Evolutionary conservation across 2,113 vertebrate genomes (phyloP).

Genomic region (Clupea harengus): DNA sequence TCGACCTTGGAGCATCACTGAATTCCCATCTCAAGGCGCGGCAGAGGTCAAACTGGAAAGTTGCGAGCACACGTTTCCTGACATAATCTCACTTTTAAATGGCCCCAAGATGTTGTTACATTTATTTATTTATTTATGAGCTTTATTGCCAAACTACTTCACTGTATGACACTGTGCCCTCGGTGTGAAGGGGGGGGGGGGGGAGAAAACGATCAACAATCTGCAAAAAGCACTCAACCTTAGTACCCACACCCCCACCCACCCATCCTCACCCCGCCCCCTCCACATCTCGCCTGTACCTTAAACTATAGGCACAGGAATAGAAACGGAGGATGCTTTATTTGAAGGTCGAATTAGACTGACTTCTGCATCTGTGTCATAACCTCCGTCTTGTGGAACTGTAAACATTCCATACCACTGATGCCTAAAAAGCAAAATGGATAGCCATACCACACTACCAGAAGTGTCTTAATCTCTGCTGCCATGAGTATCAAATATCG

Average conservation of each 20-base stretch:
- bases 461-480: constrained; percentile 25
- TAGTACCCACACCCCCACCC: too few species aligned
- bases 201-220: background rate
- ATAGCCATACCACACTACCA: constrained; percentile 49
- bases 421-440: constrained; percentile 20
- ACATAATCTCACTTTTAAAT: background rate
- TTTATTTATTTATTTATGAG: background rate
- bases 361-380: constrained; percentile 35
- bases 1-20: background rate
- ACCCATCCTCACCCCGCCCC: background rate
- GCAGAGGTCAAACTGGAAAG: constrained; percentile 3
- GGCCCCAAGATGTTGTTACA: background rate
- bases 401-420: constrained; percentile 35
- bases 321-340: background rate
- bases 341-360: constrained; percentile 42
- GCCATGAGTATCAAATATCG: constrained; percentile 67
- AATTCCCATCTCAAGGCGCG: background rate
- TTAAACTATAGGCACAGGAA: background rate
- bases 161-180: background rate
- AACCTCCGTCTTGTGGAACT: constrained; percentile 31
- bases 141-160: background rate
- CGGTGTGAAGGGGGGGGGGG: background rate
- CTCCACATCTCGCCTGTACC: background rate
- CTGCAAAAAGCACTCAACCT: background rate
- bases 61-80: background rate